These are phyloP conservation scores for Mirza zaza DNA, from an alignment of 2,113 vertebrate species.

Conservation along the genomic window DNA sequence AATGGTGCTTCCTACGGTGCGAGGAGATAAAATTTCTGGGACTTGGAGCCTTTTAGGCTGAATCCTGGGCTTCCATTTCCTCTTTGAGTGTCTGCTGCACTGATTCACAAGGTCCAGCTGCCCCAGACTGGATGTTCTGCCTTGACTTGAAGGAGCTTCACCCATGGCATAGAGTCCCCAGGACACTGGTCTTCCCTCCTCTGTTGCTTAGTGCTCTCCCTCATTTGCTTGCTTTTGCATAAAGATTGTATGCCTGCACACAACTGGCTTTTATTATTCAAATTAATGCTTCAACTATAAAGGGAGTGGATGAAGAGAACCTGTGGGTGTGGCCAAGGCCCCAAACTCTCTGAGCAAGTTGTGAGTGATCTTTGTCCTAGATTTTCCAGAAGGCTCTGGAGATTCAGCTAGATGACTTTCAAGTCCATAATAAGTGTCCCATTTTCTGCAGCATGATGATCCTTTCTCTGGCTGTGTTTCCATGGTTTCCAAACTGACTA, in stretches of 20 bases:
- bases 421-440: background rate
- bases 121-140: background rate
- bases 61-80: background rate
- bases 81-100: background rate
- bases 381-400: slow-evolving; percentile 15
- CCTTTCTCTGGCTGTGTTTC: slow-evolving; percentile 47
- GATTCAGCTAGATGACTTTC: background rate
- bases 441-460: slow-evolving; percentile 28
- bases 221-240: background rate
- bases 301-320: background rate
- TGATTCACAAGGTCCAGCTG: background rate
- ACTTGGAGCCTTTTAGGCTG: background rate
- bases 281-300: background rate
- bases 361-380: background rate
- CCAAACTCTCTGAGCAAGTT: background rate
- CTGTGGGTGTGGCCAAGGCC: background rate
- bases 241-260: background rate
- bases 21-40: background rate
- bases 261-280: slow-evolving; percentile 38
- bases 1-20: background rate
- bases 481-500: slow-evolving; percentile 28
- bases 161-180: background rate
- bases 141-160: background rate
- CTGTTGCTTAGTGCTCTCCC: background rate
- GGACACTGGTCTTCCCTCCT: background rate